These are phyloP conservation scores for Callyntrura guangdongensis DNA, from an alignment of 2,888 invertebrate genomes.

Conservation along the genomic window DNA sequence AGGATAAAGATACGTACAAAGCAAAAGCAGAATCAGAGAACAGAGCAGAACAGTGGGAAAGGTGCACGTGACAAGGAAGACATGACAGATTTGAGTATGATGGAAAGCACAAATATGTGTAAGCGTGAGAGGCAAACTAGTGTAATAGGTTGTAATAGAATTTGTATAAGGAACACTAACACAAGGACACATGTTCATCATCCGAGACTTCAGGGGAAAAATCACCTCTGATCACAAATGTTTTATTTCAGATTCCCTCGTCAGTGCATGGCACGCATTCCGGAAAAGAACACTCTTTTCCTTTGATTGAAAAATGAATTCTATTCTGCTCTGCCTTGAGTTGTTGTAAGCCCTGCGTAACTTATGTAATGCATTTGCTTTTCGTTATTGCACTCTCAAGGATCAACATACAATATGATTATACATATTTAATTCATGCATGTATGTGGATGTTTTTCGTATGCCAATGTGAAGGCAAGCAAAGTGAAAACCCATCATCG, in stretches of 20 bases:
- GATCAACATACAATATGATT: too few relatives aligned
- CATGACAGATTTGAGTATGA: constrained; percentile 45
- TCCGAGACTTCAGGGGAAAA: not conserved
- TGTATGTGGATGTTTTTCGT: not conserved
- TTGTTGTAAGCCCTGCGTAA: not conserved
- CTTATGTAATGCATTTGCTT: not conserved
- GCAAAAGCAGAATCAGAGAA: not conserved
- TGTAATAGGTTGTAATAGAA: constrained; percentile 21
- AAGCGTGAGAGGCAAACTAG: not conserved
- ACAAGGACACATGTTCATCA: constrained; percentile 25
- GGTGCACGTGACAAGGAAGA: constrained; percentile 40
- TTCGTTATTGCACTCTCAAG: constrained; percentile 20
- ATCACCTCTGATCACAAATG: not conserved
- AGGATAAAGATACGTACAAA: too few relatives aligned
- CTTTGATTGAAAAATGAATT: constrained; percentile 67
- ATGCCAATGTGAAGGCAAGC: not conserved
- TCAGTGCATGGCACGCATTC: too few relatives aligned
- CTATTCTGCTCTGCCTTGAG: not conserved
- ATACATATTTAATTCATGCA: constrained; percentile 18
- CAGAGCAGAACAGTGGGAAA: not conserved
- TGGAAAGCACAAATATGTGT: constrained; percentile 20
- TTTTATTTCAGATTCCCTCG: not conserved
- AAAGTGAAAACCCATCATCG: constrained; percentile 25
- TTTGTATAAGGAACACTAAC: constrained; percentile 7
- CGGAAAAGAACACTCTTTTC: not conserved